phyloP scores from a whole-genome alignment of 1,140 invertebrate genomes.

The Drosophila melanogaster region DNA sequence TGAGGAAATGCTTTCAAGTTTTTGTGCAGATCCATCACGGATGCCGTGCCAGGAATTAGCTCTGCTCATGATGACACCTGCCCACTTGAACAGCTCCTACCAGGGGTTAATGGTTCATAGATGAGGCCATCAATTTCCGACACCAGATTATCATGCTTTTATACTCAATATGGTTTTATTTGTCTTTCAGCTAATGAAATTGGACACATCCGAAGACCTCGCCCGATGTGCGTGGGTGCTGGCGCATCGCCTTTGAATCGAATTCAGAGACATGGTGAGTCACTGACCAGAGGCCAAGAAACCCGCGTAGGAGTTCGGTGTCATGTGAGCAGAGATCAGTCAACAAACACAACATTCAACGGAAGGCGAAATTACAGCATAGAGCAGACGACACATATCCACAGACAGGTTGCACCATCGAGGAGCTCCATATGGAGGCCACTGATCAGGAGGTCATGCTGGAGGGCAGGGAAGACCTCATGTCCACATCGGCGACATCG shows the following conservation, averaged over 20 bases:
- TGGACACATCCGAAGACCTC: slow-evolving; percentile 50
- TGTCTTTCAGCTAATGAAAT: slow-evolving; percentile 76
- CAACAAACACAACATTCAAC: slow-evolving; percentile 23
- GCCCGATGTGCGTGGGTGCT: slow-evolving; percentile 46
- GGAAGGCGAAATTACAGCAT: slow-evolving; percentile 11
- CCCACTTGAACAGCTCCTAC: slow-evolving; percentile 9
- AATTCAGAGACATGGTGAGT: slow-evolving; percentile 33
- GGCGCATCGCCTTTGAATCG: slow-evolving; percentile 41
- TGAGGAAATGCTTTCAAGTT: slow-evolving; percentile 50
- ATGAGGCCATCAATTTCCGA: slow-evolving; percentile 32
- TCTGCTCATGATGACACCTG: slow-evolving; percentile 36
- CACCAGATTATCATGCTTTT: slow-evolving; percentile 48
- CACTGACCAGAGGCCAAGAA: slow-evolving; percentile 45
- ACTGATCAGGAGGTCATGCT: slow-evolving; percentile 61
- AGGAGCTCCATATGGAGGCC: slow-evolving; percentile 41
- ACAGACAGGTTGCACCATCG: slow-evolving; percentile 14
- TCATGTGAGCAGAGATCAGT: slow-evolving; percentile 59
- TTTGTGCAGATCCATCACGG: slow-evolving; percentile 57
- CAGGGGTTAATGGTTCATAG: slow-evolving; percentile 39
- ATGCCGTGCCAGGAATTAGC: slow-evolving; percentile 46
- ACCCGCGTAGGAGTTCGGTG: slow-evolving; percentile 51
- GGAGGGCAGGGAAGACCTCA: slow-evolving; percentile 61
- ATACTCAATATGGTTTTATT: slow-evolving; percentile 32
- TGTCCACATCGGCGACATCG: slow-evolving; percentile 68
- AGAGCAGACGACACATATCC: slow-evolving; percentile 1